A percentile compares a stretch with the other conserved stretches of the same genome.
Evolutionary conservation across 2,888 invertebrate species (phyloP).

Genomic region (Charanyca ferruginea): DNA sequence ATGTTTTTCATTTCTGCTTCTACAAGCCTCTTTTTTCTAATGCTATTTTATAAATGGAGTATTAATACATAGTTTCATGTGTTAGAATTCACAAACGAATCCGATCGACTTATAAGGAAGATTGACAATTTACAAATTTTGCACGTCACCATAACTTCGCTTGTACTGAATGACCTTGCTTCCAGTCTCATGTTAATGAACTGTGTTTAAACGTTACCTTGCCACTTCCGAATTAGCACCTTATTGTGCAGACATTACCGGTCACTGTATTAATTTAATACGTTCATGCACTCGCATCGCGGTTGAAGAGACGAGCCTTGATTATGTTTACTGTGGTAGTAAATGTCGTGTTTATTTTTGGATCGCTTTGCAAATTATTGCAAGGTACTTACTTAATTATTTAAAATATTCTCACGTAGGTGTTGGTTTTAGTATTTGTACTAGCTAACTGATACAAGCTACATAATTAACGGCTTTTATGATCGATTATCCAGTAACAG

Average conservation of each 20-base stretch:
- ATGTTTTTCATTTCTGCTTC: too few species aligned
- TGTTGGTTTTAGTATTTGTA: constrained; percentile 6
- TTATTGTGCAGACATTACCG: constrained; percentile 68
- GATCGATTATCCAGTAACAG: background rate
- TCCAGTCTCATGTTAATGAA: constrained; percentile 76
- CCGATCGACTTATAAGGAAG: constrained; percentile 34
- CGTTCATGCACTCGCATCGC: constrained; percentile 38
- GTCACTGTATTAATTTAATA: constrained; percentile 46
- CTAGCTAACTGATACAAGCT: background rate
- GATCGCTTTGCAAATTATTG: constrained; percentile 34
- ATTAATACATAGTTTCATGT: constrained; percentile 2
- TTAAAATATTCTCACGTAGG: constrained; percentile 14
- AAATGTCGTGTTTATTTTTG: constrained; percentile 33
- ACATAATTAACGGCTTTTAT: background rate
- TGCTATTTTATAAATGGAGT: too few species aligned
- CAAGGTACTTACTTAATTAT: constrained; percentile 38
- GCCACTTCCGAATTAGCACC: constrained; percentile 76
- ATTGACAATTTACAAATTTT: constrained; percentile 55
- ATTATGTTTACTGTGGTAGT: constrained; percentile 37
- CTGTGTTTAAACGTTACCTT: constrained; percentile 66
- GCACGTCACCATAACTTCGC: constrained; percentile 54
- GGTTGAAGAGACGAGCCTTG: constrained; percentile 43
- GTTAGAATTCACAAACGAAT: constrained; percentile 17
- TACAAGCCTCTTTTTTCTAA: too few species aligned
- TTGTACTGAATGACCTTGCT: constrained; percentile 72